Evolutionary conservation across 2,113 vertebrate genomes (phyloP).

Genomic region (Chauna torquata): DNA sequence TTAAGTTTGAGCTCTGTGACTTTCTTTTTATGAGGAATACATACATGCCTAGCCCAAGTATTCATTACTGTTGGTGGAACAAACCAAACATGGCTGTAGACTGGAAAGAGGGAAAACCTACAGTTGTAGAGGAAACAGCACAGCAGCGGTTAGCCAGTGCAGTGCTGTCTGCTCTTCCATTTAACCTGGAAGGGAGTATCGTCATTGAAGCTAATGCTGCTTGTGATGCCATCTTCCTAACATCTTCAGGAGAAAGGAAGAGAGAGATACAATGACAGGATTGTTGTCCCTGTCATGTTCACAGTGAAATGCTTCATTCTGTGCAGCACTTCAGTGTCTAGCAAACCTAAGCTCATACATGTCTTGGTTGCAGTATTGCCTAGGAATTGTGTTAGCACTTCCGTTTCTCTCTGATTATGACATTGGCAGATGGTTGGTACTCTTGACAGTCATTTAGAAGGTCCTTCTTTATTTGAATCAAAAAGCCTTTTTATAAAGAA

Average conservation of each 20-base stretch:
- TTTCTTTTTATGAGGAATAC: background rate
- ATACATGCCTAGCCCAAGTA: background rate
- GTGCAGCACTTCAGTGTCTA: background rate
- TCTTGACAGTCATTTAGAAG: background rate
- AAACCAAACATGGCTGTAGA: background rate
- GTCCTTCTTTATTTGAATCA: background rate
- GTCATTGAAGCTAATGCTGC: background rate
- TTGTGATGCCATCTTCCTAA: background rate
- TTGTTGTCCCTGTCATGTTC: background rate
- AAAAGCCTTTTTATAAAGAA: background rate
- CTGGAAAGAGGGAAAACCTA: background rate
- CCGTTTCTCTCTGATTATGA: background rate
- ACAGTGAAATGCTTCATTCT: background rate
- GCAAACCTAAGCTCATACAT: background rate
- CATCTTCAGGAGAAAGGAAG: background rate
- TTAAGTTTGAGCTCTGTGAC: background rate
- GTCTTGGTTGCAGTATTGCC: background rate
- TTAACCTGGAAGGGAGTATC: background rate
- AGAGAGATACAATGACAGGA: background rate
- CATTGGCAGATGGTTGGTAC: background rate
- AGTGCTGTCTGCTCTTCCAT: background rate
- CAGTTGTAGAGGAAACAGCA: background rate
- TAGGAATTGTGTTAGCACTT: background rate
- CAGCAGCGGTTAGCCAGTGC: background rate
- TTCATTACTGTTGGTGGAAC: background rate